A percentile compares a stretch with the other conserved stretches of the same genome.
Conservation (phyloP, 2,888 invertebrate genomes). For the Lycaena phlaeas region DNA sequence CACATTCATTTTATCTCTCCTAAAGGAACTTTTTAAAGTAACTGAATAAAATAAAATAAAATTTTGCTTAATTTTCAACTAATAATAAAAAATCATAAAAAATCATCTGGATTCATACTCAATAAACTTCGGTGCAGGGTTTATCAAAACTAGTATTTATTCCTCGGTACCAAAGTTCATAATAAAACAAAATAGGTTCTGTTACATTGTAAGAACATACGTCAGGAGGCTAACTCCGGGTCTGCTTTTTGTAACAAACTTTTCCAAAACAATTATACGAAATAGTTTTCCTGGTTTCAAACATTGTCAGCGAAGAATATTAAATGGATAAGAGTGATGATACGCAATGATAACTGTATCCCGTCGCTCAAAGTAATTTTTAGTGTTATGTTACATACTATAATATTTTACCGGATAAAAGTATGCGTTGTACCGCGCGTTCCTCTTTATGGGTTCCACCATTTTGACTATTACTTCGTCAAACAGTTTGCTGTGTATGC, state of each 20-base stretch:
- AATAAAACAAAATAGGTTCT: not conserved
- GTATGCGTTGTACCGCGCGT: no score
- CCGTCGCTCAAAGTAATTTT: no score
- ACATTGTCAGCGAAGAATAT: slow-evolving; percentile 1
- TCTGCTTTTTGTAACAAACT: slow-evolving; percentile 1
- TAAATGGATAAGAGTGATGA: no score
- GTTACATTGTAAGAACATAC: slow-evolving; percentile 2
- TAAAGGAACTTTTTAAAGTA: slow-evolving; percentile 6
- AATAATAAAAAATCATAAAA: no score
- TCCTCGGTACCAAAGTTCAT: not conserved
- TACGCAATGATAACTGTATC: no score
- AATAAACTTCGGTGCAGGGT: slow-evolving; percentile 3
- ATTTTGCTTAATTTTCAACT: slow-evolving; percentile 4
- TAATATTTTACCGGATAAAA: no score
- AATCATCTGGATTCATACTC: slow-evolving; percentile 5
- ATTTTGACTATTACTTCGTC: no score
- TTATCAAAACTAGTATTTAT: not conserved
- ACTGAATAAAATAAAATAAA: slow-evolving; percentile 2
- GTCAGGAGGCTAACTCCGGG: not conserved
- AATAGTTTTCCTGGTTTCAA: slow-evolving; percentile 3
- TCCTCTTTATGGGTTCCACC: no score
- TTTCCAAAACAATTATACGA: slow-evolving; percentile 3
- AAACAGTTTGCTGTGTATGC: no score
- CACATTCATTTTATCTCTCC: no score
- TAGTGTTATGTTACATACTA: no score